phyloP scores from a whole-genome alignment of 2,888 invertebrate genomes.

The Rhaphigaster nebulosa region DNA sequence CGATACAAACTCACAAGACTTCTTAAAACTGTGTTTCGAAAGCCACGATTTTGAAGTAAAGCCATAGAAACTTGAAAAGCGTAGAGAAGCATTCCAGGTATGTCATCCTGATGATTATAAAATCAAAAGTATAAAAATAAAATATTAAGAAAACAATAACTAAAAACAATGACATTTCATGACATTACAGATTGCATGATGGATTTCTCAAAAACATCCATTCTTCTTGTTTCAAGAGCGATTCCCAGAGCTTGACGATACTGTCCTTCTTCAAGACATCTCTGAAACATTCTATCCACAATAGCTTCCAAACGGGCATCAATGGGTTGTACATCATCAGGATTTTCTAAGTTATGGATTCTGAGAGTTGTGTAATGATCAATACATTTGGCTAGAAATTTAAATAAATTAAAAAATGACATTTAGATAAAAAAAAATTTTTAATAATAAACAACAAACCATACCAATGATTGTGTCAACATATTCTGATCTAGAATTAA shows the following conservation, averaged over 20 bases:
- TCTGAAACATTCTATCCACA: slow-evolving; percentile 96
- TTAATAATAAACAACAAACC: slow-evolving; percentile 51
- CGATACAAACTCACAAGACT: slow-evolving; percentile 92
- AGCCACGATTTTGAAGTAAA: slow-evolving; percentile 92
- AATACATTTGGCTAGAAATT: slow-evolving; percentile 88
- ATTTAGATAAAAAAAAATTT: background rate
- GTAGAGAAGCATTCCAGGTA: slow-evolving; percentile 91
- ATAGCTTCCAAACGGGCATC: slow-evolving; percentile 91
- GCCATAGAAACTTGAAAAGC: slow-evolving; percentile 98
- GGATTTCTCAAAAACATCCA: slow-evolving; percentile 95
- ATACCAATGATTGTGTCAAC: slow-evolving; percentile 93
- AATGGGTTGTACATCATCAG: slow-evolving; percentile 76
- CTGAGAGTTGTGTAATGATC: slow-evolving; percentile 95
- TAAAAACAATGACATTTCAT: background rate
- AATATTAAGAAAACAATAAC: slow-evolving; percentile 1
- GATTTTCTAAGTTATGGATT: slow-evolving; percentile 77
- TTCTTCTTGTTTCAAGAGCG: slow-evolving; percentile 94
- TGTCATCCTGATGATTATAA: slow-evolving; percentile 77
- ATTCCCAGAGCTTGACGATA: slow-evolving; percentile 96
- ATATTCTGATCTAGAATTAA: slow-evolving; percentile 93
- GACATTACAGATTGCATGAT: slow-evolving; percentile 82
- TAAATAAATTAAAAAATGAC: background rate
- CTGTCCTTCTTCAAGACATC: slow-evolving; percentile 94
- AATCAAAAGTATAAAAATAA: background rate
- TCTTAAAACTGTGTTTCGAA: slow-evolving; percentile 90